Base-by-base conservation (phyloP, 2,797 vertebrate genomes). In the Amniataba percoides region DNA sequence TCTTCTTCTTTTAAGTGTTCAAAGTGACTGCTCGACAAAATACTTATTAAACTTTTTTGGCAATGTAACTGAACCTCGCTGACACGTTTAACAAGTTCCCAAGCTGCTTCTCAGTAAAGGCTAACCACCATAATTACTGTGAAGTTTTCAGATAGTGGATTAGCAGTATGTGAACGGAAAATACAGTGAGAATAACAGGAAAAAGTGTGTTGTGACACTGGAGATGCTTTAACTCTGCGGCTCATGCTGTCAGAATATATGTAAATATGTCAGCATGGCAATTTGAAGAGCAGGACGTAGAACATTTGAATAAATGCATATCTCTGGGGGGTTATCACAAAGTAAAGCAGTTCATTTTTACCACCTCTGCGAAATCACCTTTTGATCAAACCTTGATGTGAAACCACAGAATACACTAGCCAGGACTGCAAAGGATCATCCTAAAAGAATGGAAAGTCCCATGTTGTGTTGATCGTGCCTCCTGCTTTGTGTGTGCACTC, bases 401-500 rank as follows among this genome's bases (percentile, higher is more conserved):
- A 83, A 77, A 59, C 39, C 36, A 48, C 55, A 68, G 31, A 76
- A 31, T 25, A 11, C 73, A 13, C 71, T 31, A 25, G 57, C 16
- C 60, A 11, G 18, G 27, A 27, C 25, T 55, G 60, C 64, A 21
- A 67, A 6, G 4, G 7, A 52, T 58, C 52, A 71, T 60, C 58
- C 31, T 61, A 57, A 77, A 83, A 46, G 8, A 31, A 73, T 74
- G 16, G 27, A 76, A 73, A 76, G 66, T 64, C 49, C 45, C 63
- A 77, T 5, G 21, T 43, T 60, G 48, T 74, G 66, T 69, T 74
- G 42, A 83, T 51, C 51, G 56, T n/a, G 49, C 46, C 11, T 80
- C 68, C n/a, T 77, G 56, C 68, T 84, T 58, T 78, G 31, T 67
- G 43, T 78, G 71, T 7, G 23, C 45, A 84, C 72, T 84, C 74